Evolutionary conservation across 2,888 invertebrate species (phyloP).

Genomic region (Pristionchus maxplancki): DNA sequence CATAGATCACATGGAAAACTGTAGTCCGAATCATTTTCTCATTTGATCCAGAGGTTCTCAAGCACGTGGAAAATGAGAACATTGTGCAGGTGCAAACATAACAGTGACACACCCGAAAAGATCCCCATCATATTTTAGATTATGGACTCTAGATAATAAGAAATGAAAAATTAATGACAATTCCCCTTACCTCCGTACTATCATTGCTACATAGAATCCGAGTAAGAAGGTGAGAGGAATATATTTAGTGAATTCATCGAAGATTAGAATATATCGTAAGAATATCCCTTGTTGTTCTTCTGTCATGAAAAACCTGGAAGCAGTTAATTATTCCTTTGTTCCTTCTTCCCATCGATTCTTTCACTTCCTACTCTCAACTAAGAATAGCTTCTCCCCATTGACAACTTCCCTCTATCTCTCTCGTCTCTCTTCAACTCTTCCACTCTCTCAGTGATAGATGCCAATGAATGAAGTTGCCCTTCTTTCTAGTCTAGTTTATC

Average conservation of each 20-base stretch:
- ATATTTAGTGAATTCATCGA: constrained; percentile 68
- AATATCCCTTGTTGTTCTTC: constrained; percentile 59
- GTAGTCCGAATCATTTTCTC: neutral
- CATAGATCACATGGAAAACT: neutral
- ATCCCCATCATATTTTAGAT: too few species aligned
- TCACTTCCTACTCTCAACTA: constrained; percentile 12
- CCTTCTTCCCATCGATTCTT: neutral
- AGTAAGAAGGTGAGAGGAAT: constrained; percentile 71
- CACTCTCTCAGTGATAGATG: constrained; percentile 11
- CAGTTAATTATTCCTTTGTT: neutral
- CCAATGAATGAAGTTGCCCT: constrained; percentile 7
- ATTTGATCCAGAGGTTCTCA: neutral
- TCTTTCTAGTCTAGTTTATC: constrained; percentile 1
- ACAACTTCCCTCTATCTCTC: neutral
- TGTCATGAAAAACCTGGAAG: constrained; percentile 66
- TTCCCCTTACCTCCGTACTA: constrained; percentile 66
- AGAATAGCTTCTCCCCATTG: constrained; percentile 14
- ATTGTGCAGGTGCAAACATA: too few species aligned
- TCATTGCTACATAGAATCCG: constrained; percentile 72
- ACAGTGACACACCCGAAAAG: too few species aligned
- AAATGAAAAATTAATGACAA: neutral
- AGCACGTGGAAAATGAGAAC: too few species aligned
- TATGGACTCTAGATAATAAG: too few species aligned
- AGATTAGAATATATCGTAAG: constrained; percentile 61
- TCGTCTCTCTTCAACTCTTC: neutral